These are phyloP conservation scores for Syrista parreyssii DNA, from an alignment of 2,888 invertebrate genomes.

Conservation along the genomic window DNA sequence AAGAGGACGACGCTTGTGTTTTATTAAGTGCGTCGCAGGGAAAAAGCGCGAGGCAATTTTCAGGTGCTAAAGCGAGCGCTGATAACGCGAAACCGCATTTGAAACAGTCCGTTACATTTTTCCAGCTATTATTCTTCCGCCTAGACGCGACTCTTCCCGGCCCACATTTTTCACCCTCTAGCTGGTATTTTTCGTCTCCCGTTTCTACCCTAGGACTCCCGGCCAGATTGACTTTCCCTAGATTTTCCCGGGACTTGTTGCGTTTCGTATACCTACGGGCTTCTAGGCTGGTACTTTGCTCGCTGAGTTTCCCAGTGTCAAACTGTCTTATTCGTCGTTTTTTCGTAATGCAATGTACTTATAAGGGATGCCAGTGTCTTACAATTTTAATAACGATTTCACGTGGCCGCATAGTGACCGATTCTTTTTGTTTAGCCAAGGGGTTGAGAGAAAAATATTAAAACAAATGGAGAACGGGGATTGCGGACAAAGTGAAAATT, in stretches of 20 bases:
- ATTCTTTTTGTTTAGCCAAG: background rate
- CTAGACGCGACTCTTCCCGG: constrained; percentile 21
- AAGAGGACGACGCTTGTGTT: constrained; percentile 50
- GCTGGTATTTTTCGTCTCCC: constrained; percentile 19
- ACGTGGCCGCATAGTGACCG: background rate
- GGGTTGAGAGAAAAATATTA: background rate
- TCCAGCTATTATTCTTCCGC: constrained; percentile 32
- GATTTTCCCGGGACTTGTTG: constrained; percentile 2
- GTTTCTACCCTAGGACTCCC: constrained; percentile 9
- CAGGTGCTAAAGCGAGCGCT: constrained; percentile 59
- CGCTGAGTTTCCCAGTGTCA: background rate
- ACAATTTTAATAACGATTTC: background rate
- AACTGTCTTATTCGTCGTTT: background rate
- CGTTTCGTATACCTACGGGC: background rate
- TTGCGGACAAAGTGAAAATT: constrained; percentile 57
- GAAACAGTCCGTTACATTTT: constrained; percentile 50
- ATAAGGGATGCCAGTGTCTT: background rate
- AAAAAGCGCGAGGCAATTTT: constrained; percentile 61
- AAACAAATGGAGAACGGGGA: background rate
- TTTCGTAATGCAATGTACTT: background rate
- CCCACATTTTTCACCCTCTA: constrained; percentile 20
- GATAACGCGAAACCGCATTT: constrained; percentile 52
- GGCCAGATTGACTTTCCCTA: background rate
- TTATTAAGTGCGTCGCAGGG: constrained; percentile 63
- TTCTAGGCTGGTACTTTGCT: background rate